Evolutionary conservation across 2,113 vertebrate species (phyloP), one percentile per base, ranked within the genome.

Genomic region (Anthoscopus minutus): DNA sequence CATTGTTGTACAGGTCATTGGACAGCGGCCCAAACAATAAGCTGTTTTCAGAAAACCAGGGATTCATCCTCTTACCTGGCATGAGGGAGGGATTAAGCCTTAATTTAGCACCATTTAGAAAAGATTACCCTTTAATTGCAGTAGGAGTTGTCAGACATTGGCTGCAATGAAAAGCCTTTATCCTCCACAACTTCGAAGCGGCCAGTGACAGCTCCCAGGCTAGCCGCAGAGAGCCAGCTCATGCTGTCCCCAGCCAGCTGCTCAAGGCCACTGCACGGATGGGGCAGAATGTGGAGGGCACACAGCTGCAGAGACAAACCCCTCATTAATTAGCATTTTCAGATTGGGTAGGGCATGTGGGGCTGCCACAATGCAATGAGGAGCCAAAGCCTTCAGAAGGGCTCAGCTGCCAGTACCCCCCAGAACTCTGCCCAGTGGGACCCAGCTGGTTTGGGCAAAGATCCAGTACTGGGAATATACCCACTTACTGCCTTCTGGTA

Each of bases 91-190:
- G 98, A 98, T 98, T 97, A 97, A 96, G 83, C 85, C 96, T 98
- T 98, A 97, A 98, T 98, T 97, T 97, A 98, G 97, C 80, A 87
- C 96, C 94, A 98, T 98, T 98, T 98, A 98, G 95, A 97, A 97
- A 97, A 98, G 98, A 98, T 98, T 98, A 98, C 83, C 85, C 86
- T 94, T 96, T 97, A 97, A 98, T 97, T 98, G 97, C 96, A 96
- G 88, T 70, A 94, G 87, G 86, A 96, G 89, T 58, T 97, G 97
- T 95, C 97, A 96, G 96, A 94, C 80, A 78, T 19, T 2, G 62
- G 58, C 83, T 88, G 61, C 80, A 96, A 88, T 85, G 78, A 91
- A 96, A 81, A 82, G 79, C 93, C 53, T 93, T 93, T 93, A 79
- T 95, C 81, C 91, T 51, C 53, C 85, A 94, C 91, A 95, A 88